Evolutionary conservation across 2,113 vertebrate genomes (phyloP).

Genomic region (Erythrolamprus reginae): DNA sequence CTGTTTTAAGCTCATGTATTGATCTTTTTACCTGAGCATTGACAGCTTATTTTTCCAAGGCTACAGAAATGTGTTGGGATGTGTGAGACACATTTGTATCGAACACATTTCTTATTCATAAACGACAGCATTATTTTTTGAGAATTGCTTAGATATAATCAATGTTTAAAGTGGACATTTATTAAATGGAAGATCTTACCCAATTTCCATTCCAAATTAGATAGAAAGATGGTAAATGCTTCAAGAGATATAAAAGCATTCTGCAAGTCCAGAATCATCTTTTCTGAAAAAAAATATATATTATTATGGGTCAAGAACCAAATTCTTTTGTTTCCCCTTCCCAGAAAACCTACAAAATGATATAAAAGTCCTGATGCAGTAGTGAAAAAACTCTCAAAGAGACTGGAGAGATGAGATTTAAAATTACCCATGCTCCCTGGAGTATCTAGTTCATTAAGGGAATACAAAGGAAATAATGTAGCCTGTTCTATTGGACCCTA

Average conservation of each 20-base stretch:
- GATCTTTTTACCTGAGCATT: conserved; percentile 2
- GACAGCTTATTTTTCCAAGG: background rate
- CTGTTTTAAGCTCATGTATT: conserved; percentile 13
- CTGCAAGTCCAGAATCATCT: background rate
- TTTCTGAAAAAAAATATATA: background rate
- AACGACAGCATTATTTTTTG: background rate
- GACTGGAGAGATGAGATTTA: conserved; percentile 23
- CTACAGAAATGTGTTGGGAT: background rate
- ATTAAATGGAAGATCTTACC: background rate
- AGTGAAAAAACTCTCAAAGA: conserved; percentile 39
- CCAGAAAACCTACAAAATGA: conserved; percentile 36
- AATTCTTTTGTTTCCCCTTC: conserved; percentile 42
- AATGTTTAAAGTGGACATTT: background rate
- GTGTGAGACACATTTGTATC: background rate
- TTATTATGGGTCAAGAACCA: conserved; percentile 35
- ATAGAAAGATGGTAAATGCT: background rate
- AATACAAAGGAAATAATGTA: conserved; percentile 43
- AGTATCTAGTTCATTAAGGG: conserved; percentile 45
- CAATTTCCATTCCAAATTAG: conserved; percentile 14
- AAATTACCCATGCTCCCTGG: conserved; percentile 36
- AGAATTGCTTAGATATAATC: background rate
- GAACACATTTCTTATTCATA: background rate
- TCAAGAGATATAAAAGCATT: background rate
- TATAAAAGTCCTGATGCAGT: conserved; percentile 21
- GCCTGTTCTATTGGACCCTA: conserved; percentile 27